Base-by-base conservation (phyloP, 1,140 invertebrate species). In the Drosophila tsacasi region DNA sequence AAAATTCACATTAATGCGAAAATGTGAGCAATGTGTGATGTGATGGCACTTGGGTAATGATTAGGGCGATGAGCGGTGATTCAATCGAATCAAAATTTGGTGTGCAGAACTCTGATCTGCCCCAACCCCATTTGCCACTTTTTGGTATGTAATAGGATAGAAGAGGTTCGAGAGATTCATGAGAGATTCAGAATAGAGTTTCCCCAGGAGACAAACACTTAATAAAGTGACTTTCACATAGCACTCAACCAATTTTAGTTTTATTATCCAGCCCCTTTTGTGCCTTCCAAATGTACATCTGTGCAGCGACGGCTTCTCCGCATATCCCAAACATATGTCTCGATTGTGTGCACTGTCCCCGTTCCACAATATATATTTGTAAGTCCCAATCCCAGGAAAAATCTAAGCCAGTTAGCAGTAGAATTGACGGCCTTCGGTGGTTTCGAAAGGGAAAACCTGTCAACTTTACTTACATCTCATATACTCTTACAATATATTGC, bases 181-280 rank as follows among this genome's bases (percentile, higher is more conserved):
- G 32, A 37, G 32, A 37, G 32, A 37, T 23, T 55, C 52, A 23
- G 19, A 17, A 37, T 39, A 25, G 35, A 57, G 54, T 57, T 57
- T 57, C 21, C 87, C 81, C 84, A 27, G n/a, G 84, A 81, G 89
- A 85, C 40, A 44, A 52, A 64, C 83, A 90, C 84, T 89, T 84
- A 83, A 89, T 79, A 83, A 84, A 85, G 84, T 91, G 89, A 91
- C 89, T 91, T 85, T 91, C 60, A 57, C 54, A 66, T 67, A 82
- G 89, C 81, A 91, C 84, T 82, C 82, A 82, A 82, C 59, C 35
- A 76, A 73, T 79, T 76, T 46, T 44, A 65, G 52, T 63, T 63
- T 72, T 65, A 57, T 57, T 57, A 23, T 57, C 21, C 74, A 62
- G 50, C 79, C 62, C 78, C 54, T 39, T 57, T 57, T 57, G 9